phyloP scores from a whole-genome alignment of 64 coral and sea anemone species.

The Dendronephthya gigantea region DNA sequence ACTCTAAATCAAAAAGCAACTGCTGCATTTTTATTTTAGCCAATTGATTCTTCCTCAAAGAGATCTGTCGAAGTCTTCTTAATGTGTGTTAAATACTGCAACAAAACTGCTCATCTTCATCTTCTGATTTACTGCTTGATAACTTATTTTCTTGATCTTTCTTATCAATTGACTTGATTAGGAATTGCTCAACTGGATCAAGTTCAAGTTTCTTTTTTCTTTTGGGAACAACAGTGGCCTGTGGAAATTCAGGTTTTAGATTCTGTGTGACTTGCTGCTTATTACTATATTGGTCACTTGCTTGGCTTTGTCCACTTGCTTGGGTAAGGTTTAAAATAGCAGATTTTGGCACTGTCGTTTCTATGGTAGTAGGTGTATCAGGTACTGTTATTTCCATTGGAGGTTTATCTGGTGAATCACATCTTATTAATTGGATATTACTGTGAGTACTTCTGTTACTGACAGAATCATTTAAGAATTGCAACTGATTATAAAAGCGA shows the following conservation, averaged over 20 bases:
- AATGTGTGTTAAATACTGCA: not conserved
- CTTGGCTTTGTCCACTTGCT: not conserved
- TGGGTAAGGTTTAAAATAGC: not conserved
- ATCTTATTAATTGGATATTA: too few species aligned
- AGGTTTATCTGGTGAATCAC: too few species aligned
- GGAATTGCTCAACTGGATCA: constrained; percentile 14
- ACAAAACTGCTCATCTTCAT: constrained; percentile 19
- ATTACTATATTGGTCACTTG: too few species aligned
- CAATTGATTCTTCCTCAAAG: constrained; percentile 6
- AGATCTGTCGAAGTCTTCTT: constrained; percentile 7
- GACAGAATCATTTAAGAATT: not conserved
- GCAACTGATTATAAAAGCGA: constrained; percentile 18
- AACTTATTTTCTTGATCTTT: constrained; percentile 10
- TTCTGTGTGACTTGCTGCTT: not conserved
- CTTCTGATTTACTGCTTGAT: constrained; percentile 11
- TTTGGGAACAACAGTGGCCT: not conserved
- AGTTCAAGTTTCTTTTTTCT: constrained; percentile 18
- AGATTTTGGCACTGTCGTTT: constrained; percentile 13
- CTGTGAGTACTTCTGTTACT: not conserved
- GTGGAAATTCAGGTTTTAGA: constrained; percentile 1
- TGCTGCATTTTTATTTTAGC: not conserved
- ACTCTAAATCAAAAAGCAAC: not conserved
- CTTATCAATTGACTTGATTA: constrained; percentile 16
- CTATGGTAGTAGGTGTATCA: not conserved
- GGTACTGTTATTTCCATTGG: constrained; percentile 16